Evolutionary conservation across 2,888 invertebrate genomes (phyloP).

Genomic region (Nemotelus pantherinus): DNA sequence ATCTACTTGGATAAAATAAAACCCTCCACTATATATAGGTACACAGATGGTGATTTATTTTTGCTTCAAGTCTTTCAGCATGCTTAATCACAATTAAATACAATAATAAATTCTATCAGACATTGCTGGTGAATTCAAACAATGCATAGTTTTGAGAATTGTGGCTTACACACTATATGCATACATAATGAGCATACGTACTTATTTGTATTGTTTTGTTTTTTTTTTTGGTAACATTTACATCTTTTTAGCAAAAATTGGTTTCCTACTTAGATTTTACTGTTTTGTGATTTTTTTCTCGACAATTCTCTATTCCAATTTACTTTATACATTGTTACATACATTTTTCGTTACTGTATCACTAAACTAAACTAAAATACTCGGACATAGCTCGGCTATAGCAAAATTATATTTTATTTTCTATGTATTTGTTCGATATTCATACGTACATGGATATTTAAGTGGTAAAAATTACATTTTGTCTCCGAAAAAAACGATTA

Average conservation of each 20-base stretch:
- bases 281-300: conserved; percentile 2
- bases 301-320: neutral
- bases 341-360: too few relatives aligned
- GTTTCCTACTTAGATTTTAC: conserved; percentile 34
- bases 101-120: conserved; percentile 48
- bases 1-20: too few relatives aligned
- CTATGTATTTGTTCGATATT: neutral
- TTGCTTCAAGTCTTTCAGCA: neutral
- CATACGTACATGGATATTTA: conserved; percentile 4
- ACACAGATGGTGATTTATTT: neutral
- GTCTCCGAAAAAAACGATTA: neutral
- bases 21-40: too few relatives aligned
- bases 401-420: conserved; percentile 27
- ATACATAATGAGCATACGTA: conserved; percentile 4
- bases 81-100: conserved; percentile 51
- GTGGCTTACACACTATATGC: conserved; percentile 7
- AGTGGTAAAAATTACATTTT: neutral
- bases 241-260: conserved; percentile 35
- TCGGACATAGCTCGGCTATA: neutral
- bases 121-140: conserved; percentile 35
- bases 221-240: neutral
- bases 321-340: neutral
- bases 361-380: too few relatives aligned
- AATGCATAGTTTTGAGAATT: conserved; percentile 27
- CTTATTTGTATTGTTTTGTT: conserved; percentile 8